phyloP scores from a whole-genome alignment of 2,797 vertebrate species.

The Amblyraja radiata region DNA sequence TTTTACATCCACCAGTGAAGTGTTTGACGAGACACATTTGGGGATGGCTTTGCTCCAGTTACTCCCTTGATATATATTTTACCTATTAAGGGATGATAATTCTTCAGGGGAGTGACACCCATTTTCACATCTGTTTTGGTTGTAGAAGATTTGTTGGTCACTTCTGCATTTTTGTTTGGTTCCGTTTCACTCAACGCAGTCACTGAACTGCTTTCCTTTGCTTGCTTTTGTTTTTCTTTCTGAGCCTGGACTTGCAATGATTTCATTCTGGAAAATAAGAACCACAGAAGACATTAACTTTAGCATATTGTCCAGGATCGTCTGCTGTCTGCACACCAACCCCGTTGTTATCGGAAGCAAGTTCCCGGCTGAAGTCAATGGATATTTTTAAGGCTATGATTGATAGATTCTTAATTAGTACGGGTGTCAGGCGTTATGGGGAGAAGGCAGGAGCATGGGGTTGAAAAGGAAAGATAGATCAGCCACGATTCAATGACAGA shows the following conservation, averaged over 20 bases:
- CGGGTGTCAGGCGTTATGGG: too few species aligned
- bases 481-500: too few species aligned
- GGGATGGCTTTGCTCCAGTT: background rate
- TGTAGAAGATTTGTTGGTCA: constrained; percentile 13
- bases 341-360: too few species aligned
- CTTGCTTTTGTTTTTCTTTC: constrained; percentile 52
- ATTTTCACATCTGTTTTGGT: constrained; percentile 58
- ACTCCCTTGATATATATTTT: constrained; percentile 36
- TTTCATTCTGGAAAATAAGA: constrained; percentile 53
- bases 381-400: too few species aligned
- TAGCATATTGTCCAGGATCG: background rate
- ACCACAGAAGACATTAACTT: constrained; percentile 42
- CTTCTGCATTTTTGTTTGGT: background rate
- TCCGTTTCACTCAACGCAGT: constrained; percentile 44
- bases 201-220: constrained; percentile 44
- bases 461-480: too few species aligned
- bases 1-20: too few species aligned
- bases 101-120: constrained; percentile 51
- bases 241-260: constrained; percentile 50
- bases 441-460: too few species aligned
- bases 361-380: too few species aligned
- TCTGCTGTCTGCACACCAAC: too few species aligned
- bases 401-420: too few species aligned
- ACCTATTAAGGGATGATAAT: constrained; percentile 76
- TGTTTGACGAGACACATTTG: too few species aligned